phyloP scores from a whole-genome alignment of 2,888 invertebrate species.

The Spialia ferax region DNA sequence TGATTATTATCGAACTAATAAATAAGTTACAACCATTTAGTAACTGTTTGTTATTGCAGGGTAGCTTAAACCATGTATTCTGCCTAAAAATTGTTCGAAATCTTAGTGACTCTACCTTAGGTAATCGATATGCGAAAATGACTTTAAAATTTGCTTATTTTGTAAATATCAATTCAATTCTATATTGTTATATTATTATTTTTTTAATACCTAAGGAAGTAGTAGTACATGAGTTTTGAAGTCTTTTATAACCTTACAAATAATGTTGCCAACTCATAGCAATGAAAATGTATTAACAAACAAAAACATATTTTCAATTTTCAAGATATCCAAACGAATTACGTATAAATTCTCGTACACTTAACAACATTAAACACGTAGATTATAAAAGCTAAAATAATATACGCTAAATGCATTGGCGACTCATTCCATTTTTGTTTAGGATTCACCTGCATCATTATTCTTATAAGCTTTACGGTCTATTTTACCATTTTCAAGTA shows the following conservation, averaged over 20 bases:
- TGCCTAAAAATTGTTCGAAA: not conserved
- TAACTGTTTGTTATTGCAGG: slow-evolving; percentile 24
- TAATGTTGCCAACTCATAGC: too few species aligned
- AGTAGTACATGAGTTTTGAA: not conserved
- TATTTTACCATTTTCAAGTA: too few species aligned
- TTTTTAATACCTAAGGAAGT: too few species aligned
- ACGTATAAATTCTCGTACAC: not conserved
- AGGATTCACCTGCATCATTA: slow-evolving; percentile 9
- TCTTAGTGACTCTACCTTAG: not conserved
- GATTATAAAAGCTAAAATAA: not conserved
- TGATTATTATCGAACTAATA: slow-evolving; percentile 12
- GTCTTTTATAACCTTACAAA: not conserved
- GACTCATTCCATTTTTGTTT: slow-evolving; percentile 20
- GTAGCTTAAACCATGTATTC: not conserved
- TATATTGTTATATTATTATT: too few species aligned
- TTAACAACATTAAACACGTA: not conserved
- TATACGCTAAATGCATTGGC: slow-evolving; percentile 18
- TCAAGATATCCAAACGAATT: not conserved
- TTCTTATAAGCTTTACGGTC: too few species aligned
- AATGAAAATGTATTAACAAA: not conserved
- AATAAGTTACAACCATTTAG: slow-evolving; percentile 31
- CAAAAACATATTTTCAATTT: not conserved
- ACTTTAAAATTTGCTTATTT: too few species aligned
- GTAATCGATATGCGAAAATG: not conserved
- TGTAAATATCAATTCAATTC: too few species aligned